Evolutionary conservation across 2,113 vertebrate species (phyloP).

Genomic region (Ptilonorhynchus violaceus): DNA sequence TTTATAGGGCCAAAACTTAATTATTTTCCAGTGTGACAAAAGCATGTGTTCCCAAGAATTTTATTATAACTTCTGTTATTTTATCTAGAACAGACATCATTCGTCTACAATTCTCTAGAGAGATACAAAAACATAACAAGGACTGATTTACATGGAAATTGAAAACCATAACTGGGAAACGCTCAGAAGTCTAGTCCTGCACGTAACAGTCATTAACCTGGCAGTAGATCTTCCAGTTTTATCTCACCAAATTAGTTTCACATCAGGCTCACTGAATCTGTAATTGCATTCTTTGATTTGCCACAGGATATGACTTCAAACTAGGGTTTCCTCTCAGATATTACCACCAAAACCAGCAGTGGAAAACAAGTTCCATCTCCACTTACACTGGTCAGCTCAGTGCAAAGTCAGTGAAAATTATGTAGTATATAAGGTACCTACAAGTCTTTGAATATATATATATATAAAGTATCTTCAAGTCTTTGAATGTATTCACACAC

Average conservation of each 20-base stretch:
- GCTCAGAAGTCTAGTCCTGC: not conserved
- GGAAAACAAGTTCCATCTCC: not conserved
- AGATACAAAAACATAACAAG: not conserved
- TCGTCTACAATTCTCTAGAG: not conserved
- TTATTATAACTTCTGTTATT: not conserved
- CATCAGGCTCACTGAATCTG: not conserved
- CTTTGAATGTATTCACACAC: not conserved
- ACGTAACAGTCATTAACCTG: not conserved
- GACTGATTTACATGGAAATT: not conserved
- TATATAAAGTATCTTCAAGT: not conserved
- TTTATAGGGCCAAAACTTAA: not conserved
- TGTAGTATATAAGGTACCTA: not conserved
- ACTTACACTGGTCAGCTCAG: not conserved
- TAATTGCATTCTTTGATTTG: not conserved
- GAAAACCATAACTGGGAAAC: not conserved
- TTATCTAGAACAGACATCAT: not conserved
- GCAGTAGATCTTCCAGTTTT: not conserved
- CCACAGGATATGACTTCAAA: not conserved
- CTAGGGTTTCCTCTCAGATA: not conserved
- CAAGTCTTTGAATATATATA: not conserved
- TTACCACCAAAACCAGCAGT: not conserved
- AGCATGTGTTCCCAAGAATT: not conserved
- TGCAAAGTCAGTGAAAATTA: not conserved
- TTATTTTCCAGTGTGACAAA: not conserved
- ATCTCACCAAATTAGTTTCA: not conserved